A percentile compares a stretch with the other conserved stretches of the same genome.
Evolutionary conservation across 2,888 invertebrate species (phyloP).

Genomic region (Aphidius colemani): DNA sequence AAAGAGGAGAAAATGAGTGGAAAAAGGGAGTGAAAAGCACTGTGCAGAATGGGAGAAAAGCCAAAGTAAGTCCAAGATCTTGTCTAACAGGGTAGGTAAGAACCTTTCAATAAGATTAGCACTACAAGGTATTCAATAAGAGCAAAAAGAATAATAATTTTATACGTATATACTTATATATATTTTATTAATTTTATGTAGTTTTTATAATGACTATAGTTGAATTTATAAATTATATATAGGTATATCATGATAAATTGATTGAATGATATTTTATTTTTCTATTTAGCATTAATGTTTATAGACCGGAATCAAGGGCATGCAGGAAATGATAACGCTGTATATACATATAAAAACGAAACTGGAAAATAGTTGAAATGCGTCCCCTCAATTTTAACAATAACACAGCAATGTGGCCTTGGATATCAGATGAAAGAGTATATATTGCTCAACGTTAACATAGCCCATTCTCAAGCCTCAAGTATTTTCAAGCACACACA

Average conservation of each 20-base stretch:
- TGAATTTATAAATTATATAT: no score
- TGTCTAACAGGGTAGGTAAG: slow-evolving; percentile 35
- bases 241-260: no score
- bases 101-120: slow-evolving; percentile 33
- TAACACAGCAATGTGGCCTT: slow-evolving; percentile 31
- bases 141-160: slow-evolving; percentile 8
- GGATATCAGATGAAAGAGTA: slow-evolving; percentile 52
- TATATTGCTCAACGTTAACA: slow-evolving; percentile 27
- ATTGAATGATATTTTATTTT: no score
- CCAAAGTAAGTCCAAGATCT: slow-evolving; percentile 31
- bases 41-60: slow-evolving; percentile 25
- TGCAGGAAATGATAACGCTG: slow-evolving; percentile 25
- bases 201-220: no score
- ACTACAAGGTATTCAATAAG: slow-evolving; percentile 27
- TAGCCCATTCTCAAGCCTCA: slow-evolving; percentile 50
- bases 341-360: neutral
- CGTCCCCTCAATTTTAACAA: slow-evolving; percentile 40
- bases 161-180: neutral
- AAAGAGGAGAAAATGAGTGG: neutral
- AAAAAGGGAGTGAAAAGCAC: slow-evolving; percentile 16
- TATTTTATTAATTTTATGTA: no score
- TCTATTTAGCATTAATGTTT: neutral
- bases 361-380: neutral
- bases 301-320: slow-evolving; percentile 1
- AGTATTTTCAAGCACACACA: slow-evolving; percentile 46